A percentile compares a stretch with the other conserved stretches of the same genome.
phyloP scores from a whole-genome alignment of 2,888 invertebrate genomes.

The Callinectes sapidus region DNA sequence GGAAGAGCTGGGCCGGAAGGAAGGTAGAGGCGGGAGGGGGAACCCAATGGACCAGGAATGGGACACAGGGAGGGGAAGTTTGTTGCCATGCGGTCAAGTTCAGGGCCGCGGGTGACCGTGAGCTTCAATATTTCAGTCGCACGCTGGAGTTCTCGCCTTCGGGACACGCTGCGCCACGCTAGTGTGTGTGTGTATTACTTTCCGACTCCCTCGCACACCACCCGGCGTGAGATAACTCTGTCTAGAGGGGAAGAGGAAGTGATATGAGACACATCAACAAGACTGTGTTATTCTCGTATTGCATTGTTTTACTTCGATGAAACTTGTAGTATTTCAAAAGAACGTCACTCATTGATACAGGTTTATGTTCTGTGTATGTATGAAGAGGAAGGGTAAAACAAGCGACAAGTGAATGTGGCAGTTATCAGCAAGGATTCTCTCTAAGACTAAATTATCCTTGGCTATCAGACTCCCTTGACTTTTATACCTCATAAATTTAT shows the following conservation, averaged over 20 bases:
- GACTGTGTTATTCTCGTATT: background rate
- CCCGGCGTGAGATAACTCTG: background rate
- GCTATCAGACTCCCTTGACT: too few species aligned
- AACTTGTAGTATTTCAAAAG: too few species aligned
- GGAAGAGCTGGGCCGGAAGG: slow-evolving; percentile 23
- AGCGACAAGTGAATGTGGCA: too few species aligned
- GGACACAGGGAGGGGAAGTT: background rate
- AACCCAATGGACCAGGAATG: background rate
- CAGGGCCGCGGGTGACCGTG: slow-evolving; percentile 37
- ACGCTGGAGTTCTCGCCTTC: background rate
- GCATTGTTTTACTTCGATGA: too few species aligned
- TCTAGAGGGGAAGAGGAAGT: background rate
- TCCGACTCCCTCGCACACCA: too few species aligned
- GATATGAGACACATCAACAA: background rate
- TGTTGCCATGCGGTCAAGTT: slow-evolving; percentile 47
- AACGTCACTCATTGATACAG: background rate
- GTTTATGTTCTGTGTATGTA: background rate
- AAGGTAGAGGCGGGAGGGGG: background rate
- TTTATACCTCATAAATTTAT: background rate
- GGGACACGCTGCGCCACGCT: background rate
- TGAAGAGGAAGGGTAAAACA: too few species aligned
- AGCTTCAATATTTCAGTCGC: slow-evolving; percentile 6
- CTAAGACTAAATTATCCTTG: too few species aligned
- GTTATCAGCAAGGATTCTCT: too few species aligned
- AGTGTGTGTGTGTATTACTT: background rate